Percentiles rank a stretch among this genome's conserved stretches.
phyloP scores from a whole-genome alignment of 2,888 invertebrate species.

The Agrotis clavis region DNA sequence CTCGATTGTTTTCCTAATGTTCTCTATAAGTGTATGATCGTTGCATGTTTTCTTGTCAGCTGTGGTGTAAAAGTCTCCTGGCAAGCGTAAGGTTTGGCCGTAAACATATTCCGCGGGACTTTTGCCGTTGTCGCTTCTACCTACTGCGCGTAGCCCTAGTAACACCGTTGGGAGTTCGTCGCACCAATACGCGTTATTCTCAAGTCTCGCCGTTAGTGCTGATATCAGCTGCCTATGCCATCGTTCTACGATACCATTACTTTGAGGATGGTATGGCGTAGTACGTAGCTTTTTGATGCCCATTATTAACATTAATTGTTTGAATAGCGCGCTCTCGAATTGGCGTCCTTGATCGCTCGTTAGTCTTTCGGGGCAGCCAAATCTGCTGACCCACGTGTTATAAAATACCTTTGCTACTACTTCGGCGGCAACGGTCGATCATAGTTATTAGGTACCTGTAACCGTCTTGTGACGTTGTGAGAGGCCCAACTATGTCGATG shows the following conservation, averaged over 20 bases:
- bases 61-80: not conserved
- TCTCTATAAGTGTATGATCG: not conserved
- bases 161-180: not conserved
- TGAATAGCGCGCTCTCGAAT: not conserved
- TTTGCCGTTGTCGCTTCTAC: not conserved
- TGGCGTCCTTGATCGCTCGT: not conserved
- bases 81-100: not conserved
- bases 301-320: not conserved
- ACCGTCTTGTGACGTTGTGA: not conserved
- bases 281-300: not conserved
- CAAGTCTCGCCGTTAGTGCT: not conserved
- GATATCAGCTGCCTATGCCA: not conserved
- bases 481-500: not conserved
- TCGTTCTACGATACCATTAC: not conserved
- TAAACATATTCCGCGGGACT: slow-evolving; percentile 3
- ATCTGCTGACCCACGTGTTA: not conserved
- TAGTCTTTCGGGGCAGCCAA: not conserved
- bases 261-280: not conserved
- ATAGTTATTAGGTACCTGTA: not conserved
- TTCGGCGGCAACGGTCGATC: not conserved
- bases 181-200: not conserved
- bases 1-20: too few species aligned
- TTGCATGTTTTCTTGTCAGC: not conserved
- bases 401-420: not conserved
- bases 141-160: not conserved